Conservation (phyloP, 92 coral and sea anemone species). For the Epizoanthus ramosus region DNA sequence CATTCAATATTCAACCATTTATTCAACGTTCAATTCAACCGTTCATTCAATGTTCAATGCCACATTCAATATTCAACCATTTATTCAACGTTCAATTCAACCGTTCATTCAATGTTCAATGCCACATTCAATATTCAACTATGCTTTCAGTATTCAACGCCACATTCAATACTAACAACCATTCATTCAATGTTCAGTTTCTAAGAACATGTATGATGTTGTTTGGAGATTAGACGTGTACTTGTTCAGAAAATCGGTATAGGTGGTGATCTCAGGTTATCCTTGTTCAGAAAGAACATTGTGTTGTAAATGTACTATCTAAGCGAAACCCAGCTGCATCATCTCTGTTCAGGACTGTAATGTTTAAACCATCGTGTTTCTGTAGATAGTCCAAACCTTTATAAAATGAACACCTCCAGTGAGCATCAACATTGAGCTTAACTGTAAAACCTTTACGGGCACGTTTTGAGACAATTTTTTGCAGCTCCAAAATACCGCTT, state of each 20-base stretch:
- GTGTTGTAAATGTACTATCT: conserved; percentile 35
- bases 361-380: conserved; percentile 13
- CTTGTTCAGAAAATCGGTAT: conserved; percentile 51
- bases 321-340: conserved; percentile 40
- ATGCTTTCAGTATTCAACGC: no score
- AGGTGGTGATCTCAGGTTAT: conserved; percentile 40
- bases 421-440: conserved; percentile 21
- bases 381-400: conserved; percentile 37
- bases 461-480: conserved; percentile 8
- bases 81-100: no score
- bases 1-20: no score
- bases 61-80: no score
- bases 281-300: conserved; percentile 8
- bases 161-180: no score
- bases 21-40: no score
- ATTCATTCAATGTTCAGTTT: no score
- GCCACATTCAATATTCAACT: no score
- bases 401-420: conserved; percentile 35
- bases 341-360: conserved; percentile 19
- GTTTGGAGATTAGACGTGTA: conserved; percentile 42
- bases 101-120: no score
- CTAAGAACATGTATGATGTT: conserved; percentile 39
- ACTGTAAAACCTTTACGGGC: conserved; percentile 27
- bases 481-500: conserved; percentile 42
- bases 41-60: no score